Percentiles rank a stretch among this genome's conserved stretches.
Conservation (phyloP, 2,888 invertebrate genomes). For the Agrochola lychnidis region DNA sequence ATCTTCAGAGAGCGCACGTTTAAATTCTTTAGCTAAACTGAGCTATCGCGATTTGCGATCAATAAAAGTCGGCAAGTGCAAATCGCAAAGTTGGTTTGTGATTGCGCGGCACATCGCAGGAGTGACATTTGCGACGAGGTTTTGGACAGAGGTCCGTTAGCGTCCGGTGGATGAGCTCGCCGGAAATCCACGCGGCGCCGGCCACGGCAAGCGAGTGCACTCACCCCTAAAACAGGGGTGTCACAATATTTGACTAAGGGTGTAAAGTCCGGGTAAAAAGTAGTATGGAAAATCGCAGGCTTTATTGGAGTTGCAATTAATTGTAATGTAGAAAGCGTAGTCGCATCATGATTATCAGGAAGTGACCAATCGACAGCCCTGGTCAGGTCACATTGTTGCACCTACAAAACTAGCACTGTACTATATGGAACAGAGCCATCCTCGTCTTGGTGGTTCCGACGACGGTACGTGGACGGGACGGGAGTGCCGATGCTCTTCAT, state of each 20-base stretch:
- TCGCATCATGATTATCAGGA: constrained; percentile 26
- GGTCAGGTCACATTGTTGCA: constrained; percentile 45
- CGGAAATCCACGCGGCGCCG: constrained; percentile 79
- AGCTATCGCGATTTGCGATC: constrained; percentile 59
- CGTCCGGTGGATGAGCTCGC: constrained; percentile 85
- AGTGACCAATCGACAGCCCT: constrained; percentile 51
- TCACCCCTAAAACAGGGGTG: constrained; percentile 72
- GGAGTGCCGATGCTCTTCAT: constrained; percentile 74
- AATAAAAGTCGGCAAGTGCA: constrained; percentile 49
- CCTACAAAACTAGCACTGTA: constrained; percentile 55
- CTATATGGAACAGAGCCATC: constrained; percentile 64
- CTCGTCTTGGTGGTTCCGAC: constrained; percentile 63
- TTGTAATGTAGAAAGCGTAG: constrained; percentile 37
- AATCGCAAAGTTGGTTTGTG: constrained; percentile 59
- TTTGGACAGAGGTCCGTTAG: constrained; percentile 83
- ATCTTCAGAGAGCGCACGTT: constrained; percentile 34
- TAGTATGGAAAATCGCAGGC: background rate
- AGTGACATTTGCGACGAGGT: constrained; percentile 71
- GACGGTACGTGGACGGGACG: constrained; percentile 63
- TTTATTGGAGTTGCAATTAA: constrained; percentile 10
- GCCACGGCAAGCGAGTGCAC: constrained; percentile 66
- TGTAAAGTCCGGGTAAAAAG: background rate
- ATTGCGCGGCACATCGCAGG: constrained; percentile 58
- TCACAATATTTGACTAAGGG: constrained; percentile 8
- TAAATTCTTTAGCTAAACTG: constrained; percentile 40